Percentiles rank a stretch among this genome's conserved stretches.
Conservation (phyloP, 2,888 invertebrate species). For the Perizoma flavofasciatum region DNA sequence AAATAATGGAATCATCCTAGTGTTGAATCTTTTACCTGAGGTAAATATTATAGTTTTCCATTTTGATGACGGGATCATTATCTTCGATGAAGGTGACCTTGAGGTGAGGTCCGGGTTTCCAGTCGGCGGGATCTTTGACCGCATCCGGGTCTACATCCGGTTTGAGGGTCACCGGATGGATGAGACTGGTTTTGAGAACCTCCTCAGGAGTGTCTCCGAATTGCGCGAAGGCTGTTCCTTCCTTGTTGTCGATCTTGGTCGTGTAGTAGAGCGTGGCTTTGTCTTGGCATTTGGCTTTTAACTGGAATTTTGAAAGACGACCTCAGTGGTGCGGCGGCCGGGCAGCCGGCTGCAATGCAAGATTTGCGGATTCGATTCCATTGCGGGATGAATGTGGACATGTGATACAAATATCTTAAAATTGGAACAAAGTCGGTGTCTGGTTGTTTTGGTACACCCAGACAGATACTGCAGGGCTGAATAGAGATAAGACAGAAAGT, state of each 20-base stretch:
- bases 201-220: constrained; percentile 9
- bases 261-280: constrained; percentile 5
- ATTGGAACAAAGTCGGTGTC: no score
- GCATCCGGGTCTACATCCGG: neutral
- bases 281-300: neutral
- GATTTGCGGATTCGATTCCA: no score
- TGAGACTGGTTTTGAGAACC: neutral
- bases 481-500: no score
- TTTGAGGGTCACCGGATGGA: neutral
- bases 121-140: neutral
- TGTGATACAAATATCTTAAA: no score
- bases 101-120: constrained; percentile 10
- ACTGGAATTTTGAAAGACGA: constrained; percentile 1
- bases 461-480: no score
- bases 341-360: no score
- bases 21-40: neutral
- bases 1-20: no score
- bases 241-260: constrained; percentile 8
- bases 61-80: neutral
- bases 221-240: constrained; percentile 6
- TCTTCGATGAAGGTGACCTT: constrained; percentile 3
- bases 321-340: no score
- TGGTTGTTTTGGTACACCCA: no score
- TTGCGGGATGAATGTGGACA: no score
- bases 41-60: constrained; percentile 11